Evolutionary conservation across 1,140 invertebrate species (phyloP), one percentile per base, ranked within the genome.

Genomic region (Nasonia giraulti): DNA sequence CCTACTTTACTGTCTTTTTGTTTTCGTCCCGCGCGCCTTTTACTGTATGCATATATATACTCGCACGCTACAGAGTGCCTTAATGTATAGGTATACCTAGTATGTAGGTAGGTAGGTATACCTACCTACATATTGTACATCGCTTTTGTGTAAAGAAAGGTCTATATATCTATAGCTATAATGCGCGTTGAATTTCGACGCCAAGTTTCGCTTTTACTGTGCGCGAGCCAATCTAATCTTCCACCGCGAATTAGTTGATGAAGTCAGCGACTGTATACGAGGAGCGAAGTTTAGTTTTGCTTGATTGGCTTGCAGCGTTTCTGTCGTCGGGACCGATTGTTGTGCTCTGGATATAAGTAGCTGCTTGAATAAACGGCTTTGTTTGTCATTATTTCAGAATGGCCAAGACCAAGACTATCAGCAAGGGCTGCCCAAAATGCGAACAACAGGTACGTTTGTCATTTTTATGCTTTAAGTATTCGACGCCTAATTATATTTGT

Each of bases 371-470:
- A 47, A 76, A 44, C 40, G 20, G 68, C 3, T 83, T 44, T 75
- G 1, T 78, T 20, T 55, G 55, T 78, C 23, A 62, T 78, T 78
- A 27, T 83, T 83, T 83, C 71, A 83, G 82, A 78, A 93, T 93
- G 92, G 92, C 92, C 55, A 94, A 93, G 87, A 93, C 91, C 78
- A 94, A 94, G 90, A 94, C 94, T 78, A 95, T 95, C 85, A 94
- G 94, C 80, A 95, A 95, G 93, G 93, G 93, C 71, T 95, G 94
- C 85, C 94, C 94, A 0, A 95, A 95, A 90, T 95, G 94, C 89
- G 94, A 94, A 88, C 93, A 93, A 86, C 94, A 95, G 93, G 94
- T 95, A 92, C 90, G 20, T 27, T 81, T 84, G 17, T 82, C 2
- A 80, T 76, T 81, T 83, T 83, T 78, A 86, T 77, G 80, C 40